Conservation (phyloP, 2,888 invertebrate genomes). For the Eucera pruinosa region DNA sequence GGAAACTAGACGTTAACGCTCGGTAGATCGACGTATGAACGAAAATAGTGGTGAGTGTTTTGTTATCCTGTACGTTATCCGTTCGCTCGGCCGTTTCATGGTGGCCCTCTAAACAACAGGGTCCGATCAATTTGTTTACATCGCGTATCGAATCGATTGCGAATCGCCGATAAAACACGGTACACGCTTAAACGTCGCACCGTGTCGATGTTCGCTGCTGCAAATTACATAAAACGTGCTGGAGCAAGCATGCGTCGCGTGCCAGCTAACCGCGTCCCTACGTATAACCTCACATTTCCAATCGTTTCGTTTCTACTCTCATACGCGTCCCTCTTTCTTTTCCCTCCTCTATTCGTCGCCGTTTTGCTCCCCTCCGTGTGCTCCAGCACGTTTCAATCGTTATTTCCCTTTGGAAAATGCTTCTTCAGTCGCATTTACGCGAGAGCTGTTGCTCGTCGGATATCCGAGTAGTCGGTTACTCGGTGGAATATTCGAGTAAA, state of each 20-base stretch:
- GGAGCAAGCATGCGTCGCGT: conserved; percentile 40
- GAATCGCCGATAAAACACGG: conserved; percentile 10
- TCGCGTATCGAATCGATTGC: conserved; percentile 10
- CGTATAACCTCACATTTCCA: conserved; percentile 61
- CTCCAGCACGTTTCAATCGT: no score
- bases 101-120: conserved; percentile 55
- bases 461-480: no score
- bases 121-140: conserved; percentile 67
- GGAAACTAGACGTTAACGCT: conserved; percentile 19
- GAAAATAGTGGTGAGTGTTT: conserved; percentile 73
- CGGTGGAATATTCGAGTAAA: no score
- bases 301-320: conserved; percentile 19
- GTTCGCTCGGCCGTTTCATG: conserved; percentile 40
- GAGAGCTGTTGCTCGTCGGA: no score
- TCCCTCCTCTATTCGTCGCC: no score
- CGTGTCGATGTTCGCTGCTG: neutral
- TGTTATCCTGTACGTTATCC: conserved; percentile 37
- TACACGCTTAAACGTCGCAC: neutral
- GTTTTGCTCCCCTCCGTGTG: no score
- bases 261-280: conserved; percentile 40
- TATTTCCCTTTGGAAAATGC: no score
- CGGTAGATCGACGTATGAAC: conserved; percentile 29
- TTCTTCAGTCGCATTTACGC: no score
- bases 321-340: neutral
- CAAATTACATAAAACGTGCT: conserved; percentile 13